Conservation (phyloP, 2,113 vertebrate species). For the Pongo abelii region DNA sequence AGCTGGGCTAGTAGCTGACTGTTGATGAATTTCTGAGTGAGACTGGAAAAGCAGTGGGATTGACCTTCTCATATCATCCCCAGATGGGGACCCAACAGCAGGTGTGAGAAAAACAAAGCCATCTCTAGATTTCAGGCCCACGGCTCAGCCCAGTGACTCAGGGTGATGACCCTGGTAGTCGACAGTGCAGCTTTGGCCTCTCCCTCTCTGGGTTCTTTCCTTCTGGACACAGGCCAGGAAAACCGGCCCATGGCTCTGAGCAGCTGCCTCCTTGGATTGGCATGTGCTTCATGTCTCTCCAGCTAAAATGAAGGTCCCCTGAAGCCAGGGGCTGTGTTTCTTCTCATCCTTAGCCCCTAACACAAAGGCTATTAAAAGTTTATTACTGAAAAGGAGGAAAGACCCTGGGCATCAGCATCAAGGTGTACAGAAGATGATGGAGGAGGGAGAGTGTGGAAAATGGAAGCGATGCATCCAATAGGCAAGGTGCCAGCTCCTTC, state of each 20-base stretch:
- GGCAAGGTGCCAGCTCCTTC: neutral
- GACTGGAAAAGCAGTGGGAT: neutral
- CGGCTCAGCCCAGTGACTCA: neutral
- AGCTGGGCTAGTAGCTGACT: neutral
- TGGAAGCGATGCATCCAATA: rapidly evolving
- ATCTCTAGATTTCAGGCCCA: neutral
- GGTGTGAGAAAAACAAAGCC: neutral
- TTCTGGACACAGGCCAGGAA: neutral
- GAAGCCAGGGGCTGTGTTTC: neutral
- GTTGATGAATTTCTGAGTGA: neutral
- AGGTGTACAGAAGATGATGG: neutral
- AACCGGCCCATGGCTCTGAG: neutral
- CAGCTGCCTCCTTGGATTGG: neutral
- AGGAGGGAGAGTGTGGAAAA: rapidly evolving
- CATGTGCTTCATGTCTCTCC: neutral
- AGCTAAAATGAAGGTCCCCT: neutral
- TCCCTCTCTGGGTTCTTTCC: neutral
- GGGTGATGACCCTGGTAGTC: neutral
- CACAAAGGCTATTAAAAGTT: neutral
- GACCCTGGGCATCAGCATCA: neutral
- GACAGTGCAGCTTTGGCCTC: neutral
- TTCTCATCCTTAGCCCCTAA: neutral
- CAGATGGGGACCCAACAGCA: neutral
- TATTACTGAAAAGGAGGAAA: neutral
- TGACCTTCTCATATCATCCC: neutral